Evolutionary conservation across 1,140 invertebrate species (phyloP).

Genomic region (Hyposmocoma kahamanoa): DNA sequence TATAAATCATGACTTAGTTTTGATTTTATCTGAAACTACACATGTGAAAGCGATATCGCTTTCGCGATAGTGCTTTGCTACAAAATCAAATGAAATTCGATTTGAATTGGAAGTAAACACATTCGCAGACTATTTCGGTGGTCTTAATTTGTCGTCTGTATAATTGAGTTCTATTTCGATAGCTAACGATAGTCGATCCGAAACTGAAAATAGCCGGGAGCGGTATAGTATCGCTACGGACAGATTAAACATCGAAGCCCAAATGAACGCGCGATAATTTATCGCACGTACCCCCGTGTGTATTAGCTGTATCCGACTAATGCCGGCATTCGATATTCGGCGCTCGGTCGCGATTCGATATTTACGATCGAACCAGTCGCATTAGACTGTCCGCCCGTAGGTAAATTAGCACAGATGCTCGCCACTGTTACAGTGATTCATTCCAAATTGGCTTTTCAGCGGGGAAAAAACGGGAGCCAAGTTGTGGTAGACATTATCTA

Average conservation of each 20-base stretch:
- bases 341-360: constrained; percentile 66
- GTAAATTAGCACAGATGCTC: constrained; percentile 73
- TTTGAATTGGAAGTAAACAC: too few species aligned
- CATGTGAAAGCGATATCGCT: too few species aligned
- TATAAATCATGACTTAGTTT: too few species aligned
- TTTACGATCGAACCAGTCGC: constrained; percentile 65
- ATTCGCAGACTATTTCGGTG: too few species aligned
- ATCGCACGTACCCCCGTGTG: constrained; percentile 69
- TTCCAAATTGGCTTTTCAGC: constrained; percentile 72
- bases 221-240: constrained; percentile 41
- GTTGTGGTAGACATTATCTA: constrained; percentile 57
- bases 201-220: constrained; percentile 39
- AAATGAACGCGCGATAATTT: constrained; percentile 74
- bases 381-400: constrained; percentile 72
- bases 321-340: constrained; percentile 72
- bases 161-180: too few species aligned
- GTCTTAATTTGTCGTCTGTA: too few species aligned
- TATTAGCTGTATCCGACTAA: constrained; percentile 73
- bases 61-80: too few species aligned
- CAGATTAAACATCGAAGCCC: constrained; percentile 73
- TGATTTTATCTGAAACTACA: too few species aligned
- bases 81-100: too few species aligned
- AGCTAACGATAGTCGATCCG: constrained; percentile 7
- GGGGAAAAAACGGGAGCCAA: constrained; percentile 50
- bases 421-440: constrained; percentile 71